Conservation (phyloP, 2,797 vertebrate genomes). For the Saxicola maurus region DNA sequence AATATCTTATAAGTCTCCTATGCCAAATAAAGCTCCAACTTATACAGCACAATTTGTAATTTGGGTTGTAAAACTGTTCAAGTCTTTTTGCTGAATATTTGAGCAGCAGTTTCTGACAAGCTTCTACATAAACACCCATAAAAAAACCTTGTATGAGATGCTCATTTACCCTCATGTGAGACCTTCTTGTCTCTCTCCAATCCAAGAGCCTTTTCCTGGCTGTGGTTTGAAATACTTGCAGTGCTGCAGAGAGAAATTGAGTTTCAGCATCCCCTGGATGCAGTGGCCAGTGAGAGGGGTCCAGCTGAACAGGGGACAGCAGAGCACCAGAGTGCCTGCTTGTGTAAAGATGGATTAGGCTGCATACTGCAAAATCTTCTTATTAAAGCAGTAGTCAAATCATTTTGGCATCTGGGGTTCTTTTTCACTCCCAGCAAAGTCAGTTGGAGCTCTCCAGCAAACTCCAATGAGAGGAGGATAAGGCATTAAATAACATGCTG, state of each 20-base stretch:
- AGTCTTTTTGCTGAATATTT: neutral
- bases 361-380: neutral
- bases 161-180: neutral
- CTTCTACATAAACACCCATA: neutral
- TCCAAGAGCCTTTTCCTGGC: neutral
- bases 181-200: neutral
- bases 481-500: constrained; percentile 29
- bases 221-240: neutral
- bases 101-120: neutral
- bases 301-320: neutral
- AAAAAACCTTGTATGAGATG: neutral
- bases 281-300: neutral
- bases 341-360: constrained; percentile 4
- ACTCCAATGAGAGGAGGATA: constrained; percentile 8
- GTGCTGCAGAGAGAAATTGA: neutral
- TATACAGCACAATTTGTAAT: neutral
- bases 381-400: constrained; percentile 22
- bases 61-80: neutral
- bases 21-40: neutral
- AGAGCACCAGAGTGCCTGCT: neutral
- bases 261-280: neutral
- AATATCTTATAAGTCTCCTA: neutral
- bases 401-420: constrained; percentile 15
- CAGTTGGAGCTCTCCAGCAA: neutral
- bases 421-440: constrained; percentile 39